A percentile compares a stretch with the other conserved stretches of the same genome.
Evolutionary conservation across 2,113 vertebrate genomes (phyloP).

Genomic region (Nesogale talazaci): DNA sequence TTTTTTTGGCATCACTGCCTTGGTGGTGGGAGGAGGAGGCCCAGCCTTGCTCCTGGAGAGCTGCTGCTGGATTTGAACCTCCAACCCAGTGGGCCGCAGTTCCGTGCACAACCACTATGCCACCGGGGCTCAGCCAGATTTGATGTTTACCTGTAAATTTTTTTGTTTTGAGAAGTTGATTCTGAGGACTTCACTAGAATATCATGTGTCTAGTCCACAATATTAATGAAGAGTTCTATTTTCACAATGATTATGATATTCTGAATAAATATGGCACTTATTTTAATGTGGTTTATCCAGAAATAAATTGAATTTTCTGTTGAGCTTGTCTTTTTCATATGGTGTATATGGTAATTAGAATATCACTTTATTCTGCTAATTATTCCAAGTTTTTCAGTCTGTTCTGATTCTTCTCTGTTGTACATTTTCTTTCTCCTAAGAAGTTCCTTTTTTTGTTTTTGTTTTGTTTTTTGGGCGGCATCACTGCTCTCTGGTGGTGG

Average conservation of each 20-base stretch:
- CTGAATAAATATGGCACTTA: slow-evolving; percentile 75
- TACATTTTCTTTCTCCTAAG: not conserved
- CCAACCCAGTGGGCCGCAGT: too few relatives aligned
- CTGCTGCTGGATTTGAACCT: too few relatives aligned
- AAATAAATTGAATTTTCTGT: slow-evolving; percentile 82
- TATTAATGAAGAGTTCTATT: slow-evolving; percentile 81
- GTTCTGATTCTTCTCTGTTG: not conserved
- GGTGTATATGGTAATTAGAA: slow-evolving; percentile 31
- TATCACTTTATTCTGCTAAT: slow-evolving; percentile 46
- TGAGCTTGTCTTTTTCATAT: slow-evolving; percentile 27
- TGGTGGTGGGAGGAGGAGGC: too few relatives aligned
- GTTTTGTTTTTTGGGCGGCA: too few relatives aligned
- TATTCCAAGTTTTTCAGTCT: slow-evolving; percentile 3
- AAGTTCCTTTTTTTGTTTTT: not conserved
- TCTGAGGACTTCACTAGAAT: slow-evolving; percentile 71
- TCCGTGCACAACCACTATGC: too few relatives aligned
- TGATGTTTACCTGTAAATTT: slow-evolving; percentile 68
- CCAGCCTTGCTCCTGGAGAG: too few relatives aligned
- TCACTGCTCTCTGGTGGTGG: too few relatives aligned
- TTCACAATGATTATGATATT: slow-evolving; percentile 80
- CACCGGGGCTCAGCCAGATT: too few relatives aligned
- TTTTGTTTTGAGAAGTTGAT: slow-evolving; percentile 74
- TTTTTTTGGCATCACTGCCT: too few relatives aligned
- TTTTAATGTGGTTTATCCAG: slow-evolving; percentile 80
- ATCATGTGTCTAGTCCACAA: slow-evolving; percentile 77